A percentile compares a stretch with the other conserved stretches of the same genome.
Conservation (phyloP, 1,140 invertebrate genomes). For the Tetramorium simillimum region DNA sequence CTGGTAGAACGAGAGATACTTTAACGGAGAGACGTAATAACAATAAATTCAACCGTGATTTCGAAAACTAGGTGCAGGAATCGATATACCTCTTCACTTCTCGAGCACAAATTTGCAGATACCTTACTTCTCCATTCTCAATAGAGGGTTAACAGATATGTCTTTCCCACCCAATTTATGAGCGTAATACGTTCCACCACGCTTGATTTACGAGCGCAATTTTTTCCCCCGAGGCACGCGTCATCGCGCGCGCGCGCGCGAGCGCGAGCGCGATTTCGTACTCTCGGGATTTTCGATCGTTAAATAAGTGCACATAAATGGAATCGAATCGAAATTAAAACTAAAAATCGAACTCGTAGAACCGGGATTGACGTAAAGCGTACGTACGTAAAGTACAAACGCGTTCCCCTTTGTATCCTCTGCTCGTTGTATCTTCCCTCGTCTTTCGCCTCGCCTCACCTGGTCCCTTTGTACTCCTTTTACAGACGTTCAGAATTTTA, state of each 20-base stretch:
- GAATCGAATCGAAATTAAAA: conserved; percentile 6
- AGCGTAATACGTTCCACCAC: conserved; percentile 21
- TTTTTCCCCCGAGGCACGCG: conserved; percentile 11
- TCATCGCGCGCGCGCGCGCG: neutral
- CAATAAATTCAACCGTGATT: neutral
- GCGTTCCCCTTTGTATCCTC: neutral
- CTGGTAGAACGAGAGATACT: neutral
- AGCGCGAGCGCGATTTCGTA: neutral
- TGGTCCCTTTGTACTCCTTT: conserved; percentile 17
- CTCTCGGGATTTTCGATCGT: neutral
- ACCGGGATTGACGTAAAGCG: neutral
- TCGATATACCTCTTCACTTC: neutral
- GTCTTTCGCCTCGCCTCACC: neutral
- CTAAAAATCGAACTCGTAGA: neutral
- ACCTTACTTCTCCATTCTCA: conserved; percentile 11
- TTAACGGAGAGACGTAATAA: neutral
- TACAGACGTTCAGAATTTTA: conserved; percentile 37
- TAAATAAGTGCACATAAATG: neutral
- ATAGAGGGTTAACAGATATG: conserved; percentile 29
- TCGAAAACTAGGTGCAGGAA: neutral
- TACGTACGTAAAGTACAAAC: neutral
- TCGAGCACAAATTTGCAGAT: conserved; percentile 15
- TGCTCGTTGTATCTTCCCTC: neutral
- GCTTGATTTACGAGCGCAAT: conserved; percentile 45
- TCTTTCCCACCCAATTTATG: conserved; percentile 19